A percentile compares a stretch with the other conserved stretches of the same genome.
Evolutionary conservation across 92 coral and sea anemone species (phyloP).

Genomic region (Palythoa grandiflora): DNA sequence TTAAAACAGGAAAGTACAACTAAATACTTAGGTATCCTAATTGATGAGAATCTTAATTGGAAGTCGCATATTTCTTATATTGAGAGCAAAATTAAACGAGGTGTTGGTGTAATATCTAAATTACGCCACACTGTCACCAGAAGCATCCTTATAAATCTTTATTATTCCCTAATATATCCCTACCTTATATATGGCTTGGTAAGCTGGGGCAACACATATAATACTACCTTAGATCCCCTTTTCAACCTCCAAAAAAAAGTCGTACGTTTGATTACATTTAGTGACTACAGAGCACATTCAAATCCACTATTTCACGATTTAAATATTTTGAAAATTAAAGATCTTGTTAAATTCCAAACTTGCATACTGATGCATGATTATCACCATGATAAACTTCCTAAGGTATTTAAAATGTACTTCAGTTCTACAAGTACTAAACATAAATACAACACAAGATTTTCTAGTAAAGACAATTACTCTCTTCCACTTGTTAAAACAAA

Average conservation of each 20-base stretch:
- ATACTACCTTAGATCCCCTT: slow-evolving; percentile 16
- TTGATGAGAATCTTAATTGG: no score
- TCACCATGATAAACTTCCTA: slow-evolving; percentile 17
- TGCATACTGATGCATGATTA: slow-evolving; percentile 28
- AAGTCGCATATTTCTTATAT: no score
- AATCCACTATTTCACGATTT: slow-evolving; percentile 16
- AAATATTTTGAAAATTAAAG: not conserved
- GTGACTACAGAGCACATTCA: slow-evolving; percentile 17
- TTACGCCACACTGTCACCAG: no score
- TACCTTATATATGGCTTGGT: slow-evolving; percentile 1
- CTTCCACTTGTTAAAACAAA: no score
- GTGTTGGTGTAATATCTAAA: no score
- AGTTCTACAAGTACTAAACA: not conserved
- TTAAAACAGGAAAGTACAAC: not conserved
- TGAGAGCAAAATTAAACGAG: no score
- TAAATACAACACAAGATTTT: not conserved
- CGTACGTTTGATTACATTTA: slow-evolving; percentile 3
- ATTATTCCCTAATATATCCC: no score
- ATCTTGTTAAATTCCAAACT: slow-evolving; percentile 3
- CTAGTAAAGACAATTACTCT: not conserved
- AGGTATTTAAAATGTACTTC: not conserved
- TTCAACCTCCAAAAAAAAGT: slow-evolving; percentile 16
- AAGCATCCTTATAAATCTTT: no score
- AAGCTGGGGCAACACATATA: slow-evolving; percentile 19
- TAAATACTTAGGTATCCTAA: no score